Base-by-base conservation (phyloP, 2,113 vertebrate species). In the Haemorhous mexicanus region DNA sequence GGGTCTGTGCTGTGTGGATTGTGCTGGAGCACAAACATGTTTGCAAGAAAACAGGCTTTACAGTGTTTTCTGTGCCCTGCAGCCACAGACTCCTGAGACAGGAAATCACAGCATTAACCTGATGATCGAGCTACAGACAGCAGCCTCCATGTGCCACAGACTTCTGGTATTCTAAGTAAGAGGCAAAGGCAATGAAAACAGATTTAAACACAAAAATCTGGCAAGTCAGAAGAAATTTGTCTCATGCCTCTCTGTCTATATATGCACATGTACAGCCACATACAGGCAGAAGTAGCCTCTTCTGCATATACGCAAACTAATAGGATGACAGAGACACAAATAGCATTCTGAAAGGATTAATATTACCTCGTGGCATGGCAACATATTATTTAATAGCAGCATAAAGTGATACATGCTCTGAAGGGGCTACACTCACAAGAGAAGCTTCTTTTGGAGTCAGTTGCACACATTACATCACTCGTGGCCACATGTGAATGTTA, bases 401-500 rank as follows among this genome's bases (percentile, higher is more conserved):
- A 70, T 72, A 79, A 94, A 95, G 58, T 21, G 30, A 84, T 61
- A 56, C 41, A 83, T 46, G 66, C 37, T 87, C 83, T 68, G 62
- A 96, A 94, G 80, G 84, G 75, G 55, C 74, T 79, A 23, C 2
- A 14, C 61, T 94, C 41, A 73, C 28, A 73, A 83, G 66, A 72
- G 82, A 84, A 92, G 43, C 72, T 92, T 74, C 89, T 94, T 95
- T 83, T 83, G 93, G 70, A 93, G 58, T 41, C 74, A 61, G 69
- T 64, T 83, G 81, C 35, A 52, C 3, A 43, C n/a, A 93, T 89
- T 91, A 94, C 88, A 89, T 95, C 94, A 79, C 84, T 76, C 5
- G 1, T 37, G 79, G 95, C 86, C 96, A 96, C 92, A 95, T 96
- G 89, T 75, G 90, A 97, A 93, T 85, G 83, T 92, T 97, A 80